Evolutionary conservation across 1,140 invertebrate species (phyloP).

Genomic region (honey bee (Apis mellifera)): Amel_HAv3.1 CM009944.2:750501-751000

Average conservation of each 20-base stretch:
- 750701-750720: conserved; percentile 58
- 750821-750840: conserved; percentile 1
- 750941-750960: conserved; percentile 49
- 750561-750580: no score
- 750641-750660: background rate
- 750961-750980: conserved; percentile 64
- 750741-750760: conserved; percentile 24
- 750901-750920: background rate
- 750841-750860: conserved; percentile 26
- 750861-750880: conserved; percentile 29
- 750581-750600: no score
- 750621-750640: background rate
- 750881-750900: conserved; percentile 31
- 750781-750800: background rate
- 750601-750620: background rate
- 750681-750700: background rate
- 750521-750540: no score
- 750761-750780: conserved; percentile 13
- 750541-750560: no score
- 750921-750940: conserved; percentile 23
- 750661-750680: background rate
- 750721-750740: conserved; percentile 62
- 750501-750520: no score
- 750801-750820: conserved; percentile 2
- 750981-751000: conserved; percentile 59